Base-by-base conservation (phyloP, 2,113 vertebrate genomes). In the Ceyx melanurus region DNA sequence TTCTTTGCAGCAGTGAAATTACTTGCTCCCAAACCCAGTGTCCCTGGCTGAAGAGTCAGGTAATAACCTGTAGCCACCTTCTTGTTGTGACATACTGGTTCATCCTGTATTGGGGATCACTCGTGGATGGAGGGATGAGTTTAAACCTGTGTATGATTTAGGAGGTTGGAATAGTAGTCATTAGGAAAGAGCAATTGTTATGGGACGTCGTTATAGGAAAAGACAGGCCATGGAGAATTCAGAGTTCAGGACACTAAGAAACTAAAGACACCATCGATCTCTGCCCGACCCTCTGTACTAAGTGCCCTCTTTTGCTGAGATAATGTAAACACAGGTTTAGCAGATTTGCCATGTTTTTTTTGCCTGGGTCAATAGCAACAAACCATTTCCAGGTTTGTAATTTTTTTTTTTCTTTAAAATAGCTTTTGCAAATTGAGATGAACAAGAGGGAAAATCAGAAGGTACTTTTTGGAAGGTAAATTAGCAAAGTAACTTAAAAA, bases 161-260 rank as follows among this genome's bases (percentile, higher is more conserved):
- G 89, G 48, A 89, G 84, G 19, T 48, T 82, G 91, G 96, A 96
- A 95, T 95, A 92, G 92, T 92, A 94, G 78, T 91, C 2, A 46
- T 92, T 81, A 91, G 87, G 81, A 80, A 95, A 82, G 60, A 86
- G 48, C 58, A 84, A 86, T 90, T 92, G 45, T 89, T 90, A 62
- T 72, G 57, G 57, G 70, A 90, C 57, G 53, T 61, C 85, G 79
- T 70, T 86, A 80, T 2, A 89, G 26, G 58, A 43, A 74, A 93
- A 87, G 71, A 40, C n/a, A 74, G 64, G 66, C 2, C 4, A n/a
- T 73, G 29, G 17, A 29, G 65, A 94, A 71, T 83, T 66, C 17
- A 26, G 62, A 85, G 64, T 60, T 93, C 80, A 86, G 61, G 72
- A 86, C 29, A 28, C 21, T 21, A 57, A 40, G 60, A 89, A 88